phyloP scores from a whole-genome alignment of 2,888 invertebrate species.

The Myopa tessellatipennis region DNA sequence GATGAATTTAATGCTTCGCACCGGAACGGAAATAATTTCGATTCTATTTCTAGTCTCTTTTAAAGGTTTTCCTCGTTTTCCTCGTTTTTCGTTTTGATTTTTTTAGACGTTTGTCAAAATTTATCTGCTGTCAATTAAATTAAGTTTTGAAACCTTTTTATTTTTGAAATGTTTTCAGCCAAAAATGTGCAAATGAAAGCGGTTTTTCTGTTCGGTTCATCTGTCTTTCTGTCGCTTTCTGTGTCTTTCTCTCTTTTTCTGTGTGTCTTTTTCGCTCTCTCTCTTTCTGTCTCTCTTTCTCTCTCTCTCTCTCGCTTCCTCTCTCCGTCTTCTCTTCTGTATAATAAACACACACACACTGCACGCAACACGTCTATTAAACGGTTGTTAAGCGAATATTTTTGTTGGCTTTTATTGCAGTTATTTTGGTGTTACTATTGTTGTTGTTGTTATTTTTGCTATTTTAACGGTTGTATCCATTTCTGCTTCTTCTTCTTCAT shows the following conservation, averaged over 20 bases:
- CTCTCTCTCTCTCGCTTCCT: too few relatives aligned
- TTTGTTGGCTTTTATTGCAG: conserved; percentile 4
- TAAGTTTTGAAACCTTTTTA: conserved; percentile 9
- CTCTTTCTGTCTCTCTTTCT: too few relatives aligned
- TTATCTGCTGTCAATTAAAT: conserved; percentile 24
- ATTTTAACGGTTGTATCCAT: background rate
- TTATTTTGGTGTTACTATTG: background rate
- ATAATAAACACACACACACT: too few relatives aligned
- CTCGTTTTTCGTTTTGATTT: background rate
- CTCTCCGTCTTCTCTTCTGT: too few relatives aligned
- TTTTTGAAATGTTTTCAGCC: conserved; percentile 10
- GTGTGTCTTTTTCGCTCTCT: too few relatives aligned
- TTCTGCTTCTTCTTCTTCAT: background rate
- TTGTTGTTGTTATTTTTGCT: background rate
- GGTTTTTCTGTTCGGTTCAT: background rate
- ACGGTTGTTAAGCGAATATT: background rate
- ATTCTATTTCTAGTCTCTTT: background rate
- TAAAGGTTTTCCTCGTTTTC: background rate
- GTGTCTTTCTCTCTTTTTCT: too few relatives aligned
- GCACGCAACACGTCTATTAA: too few relatives aligned
- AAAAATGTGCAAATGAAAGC: background rate
- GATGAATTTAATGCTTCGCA: too few relatives aligned
- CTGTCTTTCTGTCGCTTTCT: too few relatives aligned
- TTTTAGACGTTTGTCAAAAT: conserved; percentile 17
- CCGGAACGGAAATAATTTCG: background rate